Conservation (phyloP, 2,113 vertebrate species). For the Hemiprocne comata region DNA sequence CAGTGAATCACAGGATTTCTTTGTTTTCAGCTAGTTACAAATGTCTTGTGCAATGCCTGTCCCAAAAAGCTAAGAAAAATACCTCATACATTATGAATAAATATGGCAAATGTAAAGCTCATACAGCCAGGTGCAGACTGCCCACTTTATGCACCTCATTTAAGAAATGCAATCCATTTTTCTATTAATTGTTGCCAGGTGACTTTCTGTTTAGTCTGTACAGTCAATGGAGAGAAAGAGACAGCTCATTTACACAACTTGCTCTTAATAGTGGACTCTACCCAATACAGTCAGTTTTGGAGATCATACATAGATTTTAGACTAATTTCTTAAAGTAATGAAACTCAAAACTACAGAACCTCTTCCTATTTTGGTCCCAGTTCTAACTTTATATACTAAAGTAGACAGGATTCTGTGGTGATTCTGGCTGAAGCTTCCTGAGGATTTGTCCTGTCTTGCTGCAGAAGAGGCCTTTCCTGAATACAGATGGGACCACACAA, state of each 20-base stretch:
- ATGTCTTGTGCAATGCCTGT: constrained; percentile 54
- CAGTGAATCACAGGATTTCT: constrained; percentile 58
- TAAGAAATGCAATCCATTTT: constrained; percentile 65
- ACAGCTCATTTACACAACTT: constrained; percentile 67
- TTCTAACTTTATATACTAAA: not conserved
- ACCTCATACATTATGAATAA: constrained; percentile 30
- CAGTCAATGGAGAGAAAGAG: constrained; percentile 58
- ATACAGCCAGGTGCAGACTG: constrained; percentile 61
- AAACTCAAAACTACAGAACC: not conserved
- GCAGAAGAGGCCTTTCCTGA: not conserved
- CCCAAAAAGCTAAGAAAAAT: constrained; percentile 50
- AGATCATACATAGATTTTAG: not conserved
- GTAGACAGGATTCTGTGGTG: not conserved
- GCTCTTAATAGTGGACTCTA: constrained; percentile 1
- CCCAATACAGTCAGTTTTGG: constrained; percentile 37
- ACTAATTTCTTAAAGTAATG: not conserved
- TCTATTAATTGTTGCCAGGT: constrained; percentile 65
- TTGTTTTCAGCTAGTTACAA: constrained; percentile 66
- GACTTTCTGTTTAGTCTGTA: constrained; percentile 67
- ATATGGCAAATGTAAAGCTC: constrained; percentile 41
- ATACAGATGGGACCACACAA: not conserved
- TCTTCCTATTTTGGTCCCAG: not conserved
- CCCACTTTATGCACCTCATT: constrained; percentile 63
- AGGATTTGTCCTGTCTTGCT: not conserved
- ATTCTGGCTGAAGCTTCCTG: not conserved